phyloP scores from a whole-genome alignment of 2,888 invertebrate species.

The Salticus scenicus region DNA sequence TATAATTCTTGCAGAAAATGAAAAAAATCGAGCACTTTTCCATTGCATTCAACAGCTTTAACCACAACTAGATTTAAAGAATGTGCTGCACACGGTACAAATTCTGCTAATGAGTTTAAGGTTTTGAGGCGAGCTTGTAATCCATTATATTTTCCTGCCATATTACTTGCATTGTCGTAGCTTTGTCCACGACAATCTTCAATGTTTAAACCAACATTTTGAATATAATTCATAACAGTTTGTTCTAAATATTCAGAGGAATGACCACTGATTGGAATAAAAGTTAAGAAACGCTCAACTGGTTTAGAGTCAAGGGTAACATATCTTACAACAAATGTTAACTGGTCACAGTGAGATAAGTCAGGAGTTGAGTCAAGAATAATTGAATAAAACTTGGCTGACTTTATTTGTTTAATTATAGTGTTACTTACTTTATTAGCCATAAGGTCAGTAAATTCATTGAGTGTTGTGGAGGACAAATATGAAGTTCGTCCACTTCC shows the following conservation, averaged over 20 bases:
- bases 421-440: constrained; percentile 72
- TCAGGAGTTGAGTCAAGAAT: constrained; percentile 73
- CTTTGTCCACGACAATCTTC: neutral
- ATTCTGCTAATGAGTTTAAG: constrained; percentile 8
- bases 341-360: constrained; percentile 74
- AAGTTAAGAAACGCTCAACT: constrained; percentile 73
- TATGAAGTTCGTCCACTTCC: constrained; percentile 73
- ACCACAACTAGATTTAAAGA: constrained; percentile 13
- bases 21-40: neutral
- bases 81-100: constrained; percentile 19
- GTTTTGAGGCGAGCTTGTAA: neutral
- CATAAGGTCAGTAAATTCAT: constrained; percentile 74
- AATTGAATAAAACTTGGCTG: constrained; percentile 71
- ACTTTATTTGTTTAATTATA: constrained; percentile 73
- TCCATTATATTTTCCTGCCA: constrained; percentile 13
- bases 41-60: constrained; percentile 17
- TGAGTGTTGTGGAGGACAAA: constrained; percentile 73
- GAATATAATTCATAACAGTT: neutral
- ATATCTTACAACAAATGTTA: constrained; percentile 74
- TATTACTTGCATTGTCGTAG: constrained; percentile 25
- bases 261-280: neutral
- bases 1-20: neutral
- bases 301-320: constrained; percentile 68
- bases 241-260: constrained; percentile 6
- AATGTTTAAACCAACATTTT: neutral